Percentiles rank a stretch among this genome's conserved stretches.
Conservation (phyloP, 2,797 vertebrate species). For the Psittacula echo region DNA sequence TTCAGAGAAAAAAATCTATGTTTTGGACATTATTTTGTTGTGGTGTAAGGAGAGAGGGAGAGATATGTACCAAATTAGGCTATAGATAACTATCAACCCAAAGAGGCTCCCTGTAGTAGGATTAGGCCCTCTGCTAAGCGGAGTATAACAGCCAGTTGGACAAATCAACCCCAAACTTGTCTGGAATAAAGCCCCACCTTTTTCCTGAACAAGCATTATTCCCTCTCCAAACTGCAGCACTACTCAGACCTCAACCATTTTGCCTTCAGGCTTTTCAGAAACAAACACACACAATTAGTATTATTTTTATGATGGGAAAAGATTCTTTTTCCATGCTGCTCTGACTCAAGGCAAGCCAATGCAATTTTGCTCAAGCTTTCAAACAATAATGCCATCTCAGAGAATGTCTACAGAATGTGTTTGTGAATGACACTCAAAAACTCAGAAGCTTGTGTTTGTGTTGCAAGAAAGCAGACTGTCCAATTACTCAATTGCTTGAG, state of each 20-base stretch:
- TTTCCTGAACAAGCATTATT: neutral
- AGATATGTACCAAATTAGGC: neutral
- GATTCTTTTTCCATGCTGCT: neutral
- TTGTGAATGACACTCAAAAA: neutral
- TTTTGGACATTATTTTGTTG: neutral
- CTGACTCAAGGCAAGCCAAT: neutral
- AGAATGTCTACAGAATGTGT: neutral
- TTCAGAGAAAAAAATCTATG: neutral
- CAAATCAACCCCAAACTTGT: neutral
- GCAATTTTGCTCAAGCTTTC: neutral
- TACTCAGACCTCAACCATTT: neutral
- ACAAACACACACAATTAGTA: neutral
- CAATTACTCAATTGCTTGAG: neutral
- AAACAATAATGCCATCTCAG: constrained; percentile 11
- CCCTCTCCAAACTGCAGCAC: neutral
- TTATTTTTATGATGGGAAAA: constrained; percentile 8
- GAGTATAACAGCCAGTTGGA: neutral
- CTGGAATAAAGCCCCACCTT: neutral
- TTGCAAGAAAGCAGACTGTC: neutral
- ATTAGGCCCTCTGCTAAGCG: neutral
- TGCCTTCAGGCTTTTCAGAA: constrained; percentile 16
- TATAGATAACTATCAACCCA: neutral
- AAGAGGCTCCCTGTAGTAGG: neutral
- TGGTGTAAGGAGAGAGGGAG: neutral
- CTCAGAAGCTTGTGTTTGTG: neutral